phyloP scores from a whole-genome alignment of 2,888 invertebrate genomes.

The Nowickia ferox region DNA sequence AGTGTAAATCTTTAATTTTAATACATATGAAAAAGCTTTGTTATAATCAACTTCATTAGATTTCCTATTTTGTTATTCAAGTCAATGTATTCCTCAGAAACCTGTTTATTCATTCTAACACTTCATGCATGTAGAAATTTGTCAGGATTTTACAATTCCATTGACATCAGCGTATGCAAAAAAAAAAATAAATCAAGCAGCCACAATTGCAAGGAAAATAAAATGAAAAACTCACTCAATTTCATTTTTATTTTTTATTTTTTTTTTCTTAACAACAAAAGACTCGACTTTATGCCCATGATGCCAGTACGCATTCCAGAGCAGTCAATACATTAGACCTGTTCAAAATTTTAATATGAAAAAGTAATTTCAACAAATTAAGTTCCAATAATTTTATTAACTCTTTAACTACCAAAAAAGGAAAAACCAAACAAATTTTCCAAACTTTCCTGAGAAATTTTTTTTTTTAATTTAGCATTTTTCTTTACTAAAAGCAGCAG shows the following conservation, averaged over 20 bases:
- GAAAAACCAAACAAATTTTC: neutral
- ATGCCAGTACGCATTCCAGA: neutral
- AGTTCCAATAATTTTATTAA: neutral
- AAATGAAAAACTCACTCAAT: conserved; percentile 15
- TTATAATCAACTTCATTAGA: too few species aligned
- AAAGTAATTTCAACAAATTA: neutral
- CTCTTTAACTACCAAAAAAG: neutral
- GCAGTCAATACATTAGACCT: conserved; percentile 8
- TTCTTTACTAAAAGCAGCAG: neutral
- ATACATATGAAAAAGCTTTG: too few species aligned
- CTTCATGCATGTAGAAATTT: conserved; percentile 36
- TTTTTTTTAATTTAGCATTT: neutral
- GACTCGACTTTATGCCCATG: conserved; percentile 5
- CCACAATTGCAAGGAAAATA: neutral
- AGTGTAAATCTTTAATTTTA: too few species aligned
- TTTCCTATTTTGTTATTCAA: neutral
- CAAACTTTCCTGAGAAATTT: too few species aligned
- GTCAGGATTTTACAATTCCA: conserved; percentile 52
- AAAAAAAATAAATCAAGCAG: neutral
- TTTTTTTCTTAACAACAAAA: neutral
- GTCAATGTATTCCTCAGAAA: conserved; percentile 1
- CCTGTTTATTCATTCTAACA: conserved; percentile 17
- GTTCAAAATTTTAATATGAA: neutral
- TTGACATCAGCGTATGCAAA: conserved; percentile 13
- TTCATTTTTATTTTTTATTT: conserved; percentile 13